These are phyloP conservation scores for Triplophysa yarkandensis DNA, from an alignment of 2,797 vertebrate genomes.

Conservation along the genomic window DNA sequence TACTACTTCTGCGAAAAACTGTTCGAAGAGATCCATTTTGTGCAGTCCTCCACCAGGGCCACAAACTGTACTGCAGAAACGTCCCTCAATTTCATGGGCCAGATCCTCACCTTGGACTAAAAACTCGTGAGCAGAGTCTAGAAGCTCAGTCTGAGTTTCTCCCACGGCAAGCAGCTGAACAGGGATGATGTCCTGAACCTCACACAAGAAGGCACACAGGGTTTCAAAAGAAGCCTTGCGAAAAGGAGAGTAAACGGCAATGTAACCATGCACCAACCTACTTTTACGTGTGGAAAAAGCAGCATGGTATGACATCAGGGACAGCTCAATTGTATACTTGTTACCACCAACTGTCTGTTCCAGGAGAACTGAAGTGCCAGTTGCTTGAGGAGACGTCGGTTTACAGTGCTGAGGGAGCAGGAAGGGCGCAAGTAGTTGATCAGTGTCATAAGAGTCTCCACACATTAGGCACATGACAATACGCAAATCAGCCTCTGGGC, in stretches of 20 bases:
- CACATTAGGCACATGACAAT: constrained; percentile 87
- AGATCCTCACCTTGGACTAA: constrained; percentile 83
- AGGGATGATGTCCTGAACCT: constrained; percentile 85
- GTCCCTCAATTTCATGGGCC: constrained; percentile 83
- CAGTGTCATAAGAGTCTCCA: constrained; percentile 77
- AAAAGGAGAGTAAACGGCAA: constrained; percentile 80
- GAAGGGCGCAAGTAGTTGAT: constrained; percentile 79
- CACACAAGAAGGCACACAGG: constrained; percentile 83
- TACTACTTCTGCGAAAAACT: constrained; percentile 80
- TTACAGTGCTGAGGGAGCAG: constrained; percentile 77
- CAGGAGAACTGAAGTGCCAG: constrained; percentile 74
- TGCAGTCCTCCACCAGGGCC: constrained; percentile 69
- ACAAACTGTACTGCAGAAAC: constrained; percentile 72
- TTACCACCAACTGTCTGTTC: constrained; percentile 75
- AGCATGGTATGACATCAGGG: constrained; percentile 81
- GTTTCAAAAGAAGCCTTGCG: constrained; percentile 82
- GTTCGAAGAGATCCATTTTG: constrained; percentile 78
- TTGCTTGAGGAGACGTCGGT: constrained; percentile 69
- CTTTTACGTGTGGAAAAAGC: constrained; percentile 82
- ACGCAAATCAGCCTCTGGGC: constrained; percentile 76
- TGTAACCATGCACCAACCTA: constrained; percentile 83
- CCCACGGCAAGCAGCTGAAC: constrained; percentile 81
- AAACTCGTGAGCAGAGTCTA: constrained; percentile 79
- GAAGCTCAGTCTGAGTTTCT: constrained; percentile 69
- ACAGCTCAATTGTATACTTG: constrained; percentile 78